Evolutionary conservation across 1,140 invertebrate species (phyloP).

Genomic region (Drosophila kohkoa): DNA sequence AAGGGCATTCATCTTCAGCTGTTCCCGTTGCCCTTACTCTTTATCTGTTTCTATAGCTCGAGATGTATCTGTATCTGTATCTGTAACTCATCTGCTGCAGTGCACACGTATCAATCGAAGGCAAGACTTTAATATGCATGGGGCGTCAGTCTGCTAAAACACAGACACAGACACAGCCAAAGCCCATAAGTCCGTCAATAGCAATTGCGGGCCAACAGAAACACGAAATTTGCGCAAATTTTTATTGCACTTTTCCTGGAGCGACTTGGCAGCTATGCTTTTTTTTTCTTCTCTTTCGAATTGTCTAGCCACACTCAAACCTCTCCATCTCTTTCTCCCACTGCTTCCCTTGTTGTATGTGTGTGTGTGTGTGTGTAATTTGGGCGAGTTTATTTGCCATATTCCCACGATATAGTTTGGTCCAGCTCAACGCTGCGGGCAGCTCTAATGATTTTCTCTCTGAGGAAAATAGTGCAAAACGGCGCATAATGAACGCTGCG

Average conservation of each 20-base stretch:
- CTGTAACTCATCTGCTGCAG: conserved; percentile 26
- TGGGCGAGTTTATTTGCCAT: conserved; percentile 81
- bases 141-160: conserved; percentile 63
- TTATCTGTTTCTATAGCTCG: background rate
- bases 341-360: conserved; percentile 18
- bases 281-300: conserved; percentile 23
- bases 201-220: conserved; percentile 80
- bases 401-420: conserved; percentile 81
- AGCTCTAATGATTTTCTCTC: conserved; percentile 77
- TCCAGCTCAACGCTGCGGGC: conserved; percentile 68
- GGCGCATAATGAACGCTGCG: conserved; percentile 75
- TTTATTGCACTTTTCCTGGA: conserved; percentile 81
- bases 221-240: conserved; percentile 83
- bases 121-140: conserved; percentile 70
- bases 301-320: conserved; percentile 48
- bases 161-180: background rate
- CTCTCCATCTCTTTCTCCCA: conserved; percentile 11
- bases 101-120: conserved; percentile 67
- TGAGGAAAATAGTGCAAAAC: conserved; percentile 80
- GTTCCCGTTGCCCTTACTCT: background rate
- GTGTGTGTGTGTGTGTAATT: conserved; percentile 65
- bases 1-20: conserved; percentile 5
- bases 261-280: conserved; percentile 51
- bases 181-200: conserved; percentile 63
- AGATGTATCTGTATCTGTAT: conserved; percentile 8